Percentiles rank a stretch among this genome's conserved stretches.
Evolutionary conservation across 2,113 vertebrate genomes (phyloP).

Genomic region (Ophthalmolycus amberensis): DNA sequence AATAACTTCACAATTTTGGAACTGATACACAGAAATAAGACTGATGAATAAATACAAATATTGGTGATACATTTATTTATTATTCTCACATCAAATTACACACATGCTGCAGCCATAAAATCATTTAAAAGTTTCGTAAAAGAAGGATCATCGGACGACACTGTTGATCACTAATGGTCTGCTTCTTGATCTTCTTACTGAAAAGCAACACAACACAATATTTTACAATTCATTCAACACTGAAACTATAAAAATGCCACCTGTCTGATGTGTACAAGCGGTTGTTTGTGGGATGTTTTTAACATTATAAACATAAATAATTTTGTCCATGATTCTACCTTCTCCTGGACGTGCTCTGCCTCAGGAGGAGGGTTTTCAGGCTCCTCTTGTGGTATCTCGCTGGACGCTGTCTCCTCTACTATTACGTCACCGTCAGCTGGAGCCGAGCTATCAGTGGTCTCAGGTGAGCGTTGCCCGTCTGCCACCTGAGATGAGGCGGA

Average conservation of each 20-base stretch:
- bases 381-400: constrained; percentile 3
- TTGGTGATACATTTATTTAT: neutral
- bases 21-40: neutral
- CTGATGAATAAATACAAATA: neutral
- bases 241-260: neutral
- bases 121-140: neutral
- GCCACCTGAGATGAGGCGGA: constrained; percentile 36
- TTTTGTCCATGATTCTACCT: neutral
- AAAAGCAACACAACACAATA: constrained; percentile 30
- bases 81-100: neutral
- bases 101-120: neutral
- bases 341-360: neutral
- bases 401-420: neutral
- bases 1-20: neutral
- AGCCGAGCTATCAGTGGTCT: constrained; percentile 27
- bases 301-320: neutral
- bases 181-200: constrained; percentile 49
- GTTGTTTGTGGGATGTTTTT: neutral
- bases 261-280: neutral
- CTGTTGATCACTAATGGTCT: neutral
- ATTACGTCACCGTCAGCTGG: constrained; percentile 1
- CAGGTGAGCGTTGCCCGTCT: neutral
- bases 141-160: neutral
- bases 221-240: neutral
- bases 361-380: constrained; percentile 11